These are phyloP conservation scores for Folsomia candida DNA, from an alignment of 2,888 invertebrate species.

Conservation along the genomic window DNA sequence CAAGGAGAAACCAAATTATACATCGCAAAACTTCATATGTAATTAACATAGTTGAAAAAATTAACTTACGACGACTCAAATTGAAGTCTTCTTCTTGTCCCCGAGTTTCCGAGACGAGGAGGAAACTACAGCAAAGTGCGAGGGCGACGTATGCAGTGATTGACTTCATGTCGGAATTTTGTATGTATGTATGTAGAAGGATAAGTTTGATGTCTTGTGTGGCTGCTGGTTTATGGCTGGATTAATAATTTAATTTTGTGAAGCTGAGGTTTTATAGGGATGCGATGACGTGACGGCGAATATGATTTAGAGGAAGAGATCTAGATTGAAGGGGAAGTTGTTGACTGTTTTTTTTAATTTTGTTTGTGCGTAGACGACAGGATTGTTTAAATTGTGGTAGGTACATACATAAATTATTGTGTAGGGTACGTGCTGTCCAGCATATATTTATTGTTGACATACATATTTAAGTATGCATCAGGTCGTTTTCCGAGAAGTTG, in stretches of 20 bases:
- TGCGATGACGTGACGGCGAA: neutral
- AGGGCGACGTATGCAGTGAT: neutral
- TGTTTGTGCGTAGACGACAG: too few species aligned
- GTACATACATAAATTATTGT: too few species aligned
- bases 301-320: neutral
- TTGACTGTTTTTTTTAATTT: neutral
- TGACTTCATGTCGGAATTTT: neutral
- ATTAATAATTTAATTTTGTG: neutral
- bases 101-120: neutral
- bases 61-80: neutral
- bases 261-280: neutral
- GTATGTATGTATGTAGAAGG: neutral
- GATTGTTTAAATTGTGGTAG: too few species aligned
- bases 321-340: neutral
- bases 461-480: too few species aligned
- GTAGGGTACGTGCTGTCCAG: too few species aligned
- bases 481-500: too few species aligned
- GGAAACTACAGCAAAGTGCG: neutral
- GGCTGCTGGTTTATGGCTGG: neutral
- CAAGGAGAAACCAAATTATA: neutral
- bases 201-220: neutral
- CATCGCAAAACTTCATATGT: neutral
- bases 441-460: too few species aligned
- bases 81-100: neutral
- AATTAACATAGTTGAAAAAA: neutral